Percentiles rank a stretch among this genome's conserved stretches.
Evolutionary conservation across 2,888 invertebrate species (phyloP).

Genomic region (Cerastis leucographa): DNA sequence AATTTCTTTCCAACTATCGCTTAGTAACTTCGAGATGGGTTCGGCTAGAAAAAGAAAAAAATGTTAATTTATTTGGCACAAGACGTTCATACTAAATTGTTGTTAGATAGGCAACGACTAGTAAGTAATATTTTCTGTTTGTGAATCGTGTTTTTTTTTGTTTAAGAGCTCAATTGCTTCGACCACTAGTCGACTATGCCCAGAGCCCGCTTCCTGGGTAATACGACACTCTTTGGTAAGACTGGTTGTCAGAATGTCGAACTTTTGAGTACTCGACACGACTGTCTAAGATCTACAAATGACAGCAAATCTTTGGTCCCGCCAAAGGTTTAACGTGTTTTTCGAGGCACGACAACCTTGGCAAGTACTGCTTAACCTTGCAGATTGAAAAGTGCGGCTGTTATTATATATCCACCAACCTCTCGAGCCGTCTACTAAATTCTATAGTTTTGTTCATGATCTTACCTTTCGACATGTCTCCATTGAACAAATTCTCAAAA

Average conservation of each 20-base stretch:
- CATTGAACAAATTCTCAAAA: slow-evolving; percentile 59
- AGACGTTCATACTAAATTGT: background rate
- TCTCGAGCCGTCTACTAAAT: background rate
- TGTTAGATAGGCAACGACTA: background rate
- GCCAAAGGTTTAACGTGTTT: background rate
- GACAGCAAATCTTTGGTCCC: no score
- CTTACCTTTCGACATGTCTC: slow-evolving; percentile 64
- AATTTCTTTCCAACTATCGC: slow-evolving; percentile 70
- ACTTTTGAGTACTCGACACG: no score
- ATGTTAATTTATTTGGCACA: background rate
- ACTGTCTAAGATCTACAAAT: background rate
- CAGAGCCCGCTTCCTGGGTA: background rate
- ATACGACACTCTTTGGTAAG: background rate
- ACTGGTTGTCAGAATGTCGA: background rate
- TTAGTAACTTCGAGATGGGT: slow-evolving; percentile 66
- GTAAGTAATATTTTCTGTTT: background rate
- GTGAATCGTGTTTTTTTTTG: background rate
- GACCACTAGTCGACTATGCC: no score
- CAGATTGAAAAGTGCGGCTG: background rate
- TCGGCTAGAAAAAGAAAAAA: slow-evolving; percentile 68
- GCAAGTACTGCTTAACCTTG: background rate
- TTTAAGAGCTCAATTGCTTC: no score
- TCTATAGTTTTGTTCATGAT: background rate
- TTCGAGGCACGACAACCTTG: background rate
- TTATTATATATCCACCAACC: background rate